phyloP scores from a whole-genome alignment of 1,140 invertebrate species.

The Drosophila lowei region DNA sequence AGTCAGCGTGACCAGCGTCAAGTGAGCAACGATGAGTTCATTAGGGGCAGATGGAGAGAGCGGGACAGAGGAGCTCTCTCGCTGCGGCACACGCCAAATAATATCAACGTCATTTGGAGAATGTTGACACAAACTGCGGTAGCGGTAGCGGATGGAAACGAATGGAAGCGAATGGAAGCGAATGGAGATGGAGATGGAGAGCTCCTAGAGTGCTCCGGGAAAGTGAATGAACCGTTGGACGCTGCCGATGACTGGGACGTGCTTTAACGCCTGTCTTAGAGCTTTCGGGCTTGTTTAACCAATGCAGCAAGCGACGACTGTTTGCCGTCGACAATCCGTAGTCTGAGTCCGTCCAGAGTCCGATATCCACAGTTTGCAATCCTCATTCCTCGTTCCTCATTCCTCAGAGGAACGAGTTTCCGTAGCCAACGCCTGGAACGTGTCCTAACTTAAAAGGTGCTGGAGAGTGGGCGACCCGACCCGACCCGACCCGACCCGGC shows the following conservation, averaged over 20 bases:
- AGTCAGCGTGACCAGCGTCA: conserved; percentile 21
- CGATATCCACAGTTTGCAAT: not conserved
- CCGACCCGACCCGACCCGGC: no score
- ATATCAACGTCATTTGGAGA: conserved; percentile 59
- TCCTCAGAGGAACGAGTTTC: conserved; percentile 6
- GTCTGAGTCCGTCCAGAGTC: not conserved
- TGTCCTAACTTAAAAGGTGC: conserved; percentile 12
- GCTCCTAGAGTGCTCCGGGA: not conserved
- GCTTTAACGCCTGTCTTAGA: conserved; percentile 63
- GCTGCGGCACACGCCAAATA: conserved; percentile 61
- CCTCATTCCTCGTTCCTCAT: not conserved
- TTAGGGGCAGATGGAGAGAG: conserved; percentile 5
- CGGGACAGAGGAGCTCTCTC: not conserved
- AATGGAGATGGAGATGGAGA: not conserved
- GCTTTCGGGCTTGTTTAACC: conserved; percentile 64
- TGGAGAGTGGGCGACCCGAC: not conserved
- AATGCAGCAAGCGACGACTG: conserved; percentile 46
- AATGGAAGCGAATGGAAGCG: no score
- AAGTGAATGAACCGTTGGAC: conserved; percentile 52
- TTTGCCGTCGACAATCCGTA: conserved; percentile 14
- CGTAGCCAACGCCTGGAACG: conserved; percentile 17
- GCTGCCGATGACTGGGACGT: conserved; percentile 41
- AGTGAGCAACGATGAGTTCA: conserved; percentile 21
- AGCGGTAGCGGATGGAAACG: conserved; percentile 2
- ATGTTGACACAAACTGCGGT: conserved; percentile 60